Evolutionary conservation across 92 coral and sea anemone species (phyloP), one percentile per base, ranked within the genome.

Genomic region (Umimayanthus kanabou): DNA sequence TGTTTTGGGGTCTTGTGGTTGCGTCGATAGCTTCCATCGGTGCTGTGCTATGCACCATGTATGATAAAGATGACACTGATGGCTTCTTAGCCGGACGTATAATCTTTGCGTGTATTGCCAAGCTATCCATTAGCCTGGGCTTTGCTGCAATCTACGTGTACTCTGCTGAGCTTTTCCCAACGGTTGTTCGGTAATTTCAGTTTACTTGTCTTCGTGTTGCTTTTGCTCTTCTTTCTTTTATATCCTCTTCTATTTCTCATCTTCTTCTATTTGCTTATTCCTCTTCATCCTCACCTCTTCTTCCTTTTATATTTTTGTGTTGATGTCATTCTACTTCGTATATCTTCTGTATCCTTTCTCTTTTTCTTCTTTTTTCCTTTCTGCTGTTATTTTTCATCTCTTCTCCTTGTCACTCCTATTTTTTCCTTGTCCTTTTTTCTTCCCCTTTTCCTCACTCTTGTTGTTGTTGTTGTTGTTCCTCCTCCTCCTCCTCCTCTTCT

Each of bases 111-210:
- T 82, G 86, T 42, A 82, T 82, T 23, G 86, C 86, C 2, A 82
- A 82, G 39, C 86, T 82, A 6, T 11, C 55, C 25, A 82, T 82
- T 40, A 33, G 43, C 11, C 58, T 82, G 14, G 86, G 42, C 77
- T 82, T 82, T 70, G 86, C 86, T 18, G 86, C 53, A 67, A 67
- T 82, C 61, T 82, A 80, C 85, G 85, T 80, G 50, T 80, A 80
- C 85, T 80, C 85, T 57, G 85, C 85, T 61, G 85, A 80, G 29
- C 86, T 82, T 16, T 82, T 82, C 76, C 86, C 86, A 25, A 82
- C 86, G 23, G 86, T 82, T 25, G 39, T 82, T 20, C 22, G 86
- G 86, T 82, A 67, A 82, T 15, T 11, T 23, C 4, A 26, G 9
- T 33, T 30, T 18, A 14, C 7, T 29, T 14, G 40, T 29, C 14